Evolutionary conservation across 2,113 vertebrate genomes (phyloP), one percentile per base, ranked within the genome.

Genomic region (Malaclemys terrapin): DNA sequence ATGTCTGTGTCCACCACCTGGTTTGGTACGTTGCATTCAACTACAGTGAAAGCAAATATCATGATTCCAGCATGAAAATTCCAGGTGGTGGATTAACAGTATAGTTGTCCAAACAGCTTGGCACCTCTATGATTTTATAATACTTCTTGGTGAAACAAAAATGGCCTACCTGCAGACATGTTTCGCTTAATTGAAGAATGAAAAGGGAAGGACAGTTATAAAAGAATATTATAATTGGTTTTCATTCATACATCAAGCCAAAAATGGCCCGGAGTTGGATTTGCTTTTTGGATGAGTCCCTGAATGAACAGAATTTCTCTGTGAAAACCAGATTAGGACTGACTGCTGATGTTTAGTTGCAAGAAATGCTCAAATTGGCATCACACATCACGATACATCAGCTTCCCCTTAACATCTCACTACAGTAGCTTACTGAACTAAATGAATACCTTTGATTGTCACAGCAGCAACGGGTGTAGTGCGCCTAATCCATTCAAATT

Each of bases 91-190:
- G 80, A 84, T 6, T 69, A 53, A 10, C 12, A 87, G 42, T 11
- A n/a, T n/a, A 50, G 82, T 38, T 35, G 35, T 54, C 53, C 25
- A 2, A 17, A 78, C 5, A 49, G 45, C 54, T 84, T 69, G 27
- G 38, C 17, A 54, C 85, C 54, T 56, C 11, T 0, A 6, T 20
- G 25, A 1, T 1, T 8, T 27, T 31, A 10, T 59, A 0, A 10
- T 80, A 78, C 5, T 69, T 69, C 20, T 45, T 59, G n/a, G 27
- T 69, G 52, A 81, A 53, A 27, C 20, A 65, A 85, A 92, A 72
- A 20, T 29, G n/a, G 12, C 11, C 42, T 65, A 38, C 35, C n/a
- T n/a, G 35, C 12, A 62, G 91, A 59, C 25, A 82, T 3, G 3
- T 1, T 5, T 53, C 12, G 19, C 35, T 31, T 53, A n/a, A 29